Evolutionary conservation across 2,113 vertebrate genomes (phyloP).

Genomic region (Labrus mixtus): DNA sequence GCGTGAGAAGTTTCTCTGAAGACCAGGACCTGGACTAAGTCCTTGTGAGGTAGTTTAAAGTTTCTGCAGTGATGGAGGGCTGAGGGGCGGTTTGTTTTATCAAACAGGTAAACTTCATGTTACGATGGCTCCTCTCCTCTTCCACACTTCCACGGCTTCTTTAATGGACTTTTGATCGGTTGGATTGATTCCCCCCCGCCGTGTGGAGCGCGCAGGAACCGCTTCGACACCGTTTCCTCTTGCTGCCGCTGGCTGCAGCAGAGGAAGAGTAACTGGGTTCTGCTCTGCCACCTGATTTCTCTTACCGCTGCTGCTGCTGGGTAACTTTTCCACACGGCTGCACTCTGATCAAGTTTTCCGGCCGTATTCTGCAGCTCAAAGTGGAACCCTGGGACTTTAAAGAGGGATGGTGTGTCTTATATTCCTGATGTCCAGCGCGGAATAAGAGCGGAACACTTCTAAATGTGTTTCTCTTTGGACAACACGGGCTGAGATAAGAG

Average conservation of each 20-base stretch:
- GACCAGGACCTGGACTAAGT: no score
- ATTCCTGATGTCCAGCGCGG: background rate
- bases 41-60: no score
- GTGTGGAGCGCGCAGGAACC: background rate
- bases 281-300: conserved; percentile 13
- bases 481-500: background rate
- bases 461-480: background rate
- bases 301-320: conserved; percentile 24
- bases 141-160: background rate
- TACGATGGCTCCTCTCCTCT: background rate
- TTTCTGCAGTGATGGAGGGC: no score
- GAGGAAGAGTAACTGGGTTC: background rate
- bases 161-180: background rate
- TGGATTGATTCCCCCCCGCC: background rate
- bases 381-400: background rate
- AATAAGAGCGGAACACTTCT: no score
- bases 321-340: background rate
- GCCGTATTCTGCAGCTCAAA: background rate
- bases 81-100: no score
- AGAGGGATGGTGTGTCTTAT: background rate
- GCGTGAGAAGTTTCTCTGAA: no score
- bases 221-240: background rate
- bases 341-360: conserved; percentile 29
- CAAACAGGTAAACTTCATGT: background rate
- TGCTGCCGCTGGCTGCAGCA: conserved; percentile 1